Evolutionary conservation across 2,888 invertebrate genomes (phyloP).

Genomic region (Mesodorylaimus sp.): DNA sequence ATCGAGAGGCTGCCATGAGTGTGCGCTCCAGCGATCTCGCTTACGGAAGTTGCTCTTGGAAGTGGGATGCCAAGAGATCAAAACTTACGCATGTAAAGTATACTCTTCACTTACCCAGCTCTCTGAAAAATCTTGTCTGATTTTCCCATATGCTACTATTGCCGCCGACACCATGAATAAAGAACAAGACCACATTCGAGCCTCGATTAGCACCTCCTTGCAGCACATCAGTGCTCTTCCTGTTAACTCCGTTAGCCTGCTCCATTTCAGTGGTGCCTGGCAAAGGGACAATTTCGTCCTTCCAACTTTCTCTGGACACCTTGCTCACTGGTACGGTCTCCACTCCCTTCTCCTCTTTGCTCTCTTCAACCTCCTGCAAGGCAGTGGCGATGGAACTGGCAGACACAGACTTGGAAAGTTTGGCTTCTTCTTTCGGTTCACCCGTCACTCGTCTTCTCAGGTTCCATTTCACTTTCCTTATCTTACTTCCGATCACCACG

Average conservation of each 20-base stretch:
- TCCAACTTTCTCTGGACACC: background rate
- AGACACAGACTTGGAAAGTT: too few relatives aligned
- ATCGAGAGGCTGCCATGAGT: too few relatives aligned
- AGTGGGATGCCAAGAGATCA: too few relatives aligned
- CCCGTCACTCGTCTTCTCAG: background rate
- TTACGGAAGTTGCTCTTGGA: too few relatives aligned
- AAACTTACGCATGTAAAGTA: too few relatives aligned
- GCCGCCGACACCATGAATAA: slow-evolving; percentile 49
- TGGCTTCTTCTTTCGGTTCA: background rate
- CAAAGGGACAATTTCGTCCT: background rate
- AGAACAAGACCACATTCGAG: slow-evolving; percentile 35
- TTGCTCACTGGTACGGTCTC: background rate
- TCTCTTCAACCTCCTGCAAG: background rate
- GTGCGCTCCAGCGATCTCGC: too few relatives aligned
- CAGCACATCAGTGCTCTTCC: background rate
- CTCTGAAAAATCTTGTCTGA: slow-evolving; percentile 42
- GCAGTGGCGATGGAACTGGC: too few relatives aligned
- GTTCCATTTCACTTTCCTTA: background rate
- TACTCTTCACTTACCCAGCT: slow-evolving; percentile 13
- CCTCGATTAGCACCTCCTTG: too few relatives aligned
- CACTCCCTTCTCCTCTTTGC: background rate
- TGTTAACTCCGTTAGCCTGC: background rate
- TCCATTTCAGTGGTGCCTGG: background rate
- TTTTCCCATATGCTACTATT: slow-evolving; percentile 46
- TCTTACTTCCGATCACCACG: background rate